These are phyloP conservation scores for Phalanger gymnotis DNA, from an alignment of 2,797 vertebrate species.

Conservation along the genomic window DNA sequence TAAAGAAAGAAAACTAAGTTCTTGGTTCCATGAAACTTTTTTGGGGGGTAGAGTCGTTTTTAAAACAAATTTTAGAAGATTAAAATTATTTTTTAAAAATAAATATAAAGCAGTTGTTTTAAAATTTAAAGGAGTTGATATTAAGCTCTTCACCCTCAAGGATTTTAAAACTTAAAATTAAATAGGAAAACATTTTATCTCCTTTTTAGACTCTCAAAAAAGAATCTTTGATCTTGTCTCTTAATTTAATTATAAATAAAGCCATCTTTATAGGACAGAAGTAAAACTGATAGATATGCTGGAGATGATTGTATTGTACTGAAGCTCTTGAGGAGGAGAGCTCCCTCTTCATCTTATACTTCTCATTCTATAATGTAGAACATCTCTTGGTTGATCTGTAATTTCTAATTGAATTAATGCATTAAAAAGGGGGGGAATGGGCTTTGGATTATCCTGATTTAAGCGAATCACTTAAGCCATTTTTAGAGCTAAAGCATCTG, in stretches of 20 bases:
- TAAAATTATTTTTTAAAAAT: background rate
- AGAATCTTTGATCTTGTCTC: slow-evolving; percentile 12
- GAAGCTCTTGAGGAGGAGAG: background rate
- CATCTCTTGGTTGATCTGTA: background rate
- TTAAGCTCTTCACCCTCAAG: background rate
- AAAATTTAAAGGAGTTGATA: background rate
- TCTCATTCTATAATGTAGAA: background rate
- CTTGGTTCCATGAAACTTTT: background rate
- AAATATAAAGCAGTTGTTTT: background rate
- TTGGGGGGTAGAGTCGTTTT: background rate
- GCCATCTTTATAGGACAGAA: background rate
- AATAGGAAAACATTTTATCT: slow-evolving; percentile 13
- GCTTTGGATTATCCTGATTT: background rate
- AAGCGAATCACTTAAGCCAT: background rate
- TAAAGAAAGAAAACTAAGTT: background rate
- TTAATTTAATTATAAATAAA: slow-evolving; percentile 19
- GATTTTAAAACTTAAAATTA: background rate
- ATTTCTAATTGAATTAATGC: background rate
- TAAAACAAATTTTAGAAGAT: background rate
- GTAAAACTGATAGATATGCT: background rate
- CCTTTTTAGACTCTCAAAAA: slow-evolving; percentile 24
- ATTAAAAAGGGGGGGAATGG: background rate
- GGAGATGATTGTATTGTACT: background rate
- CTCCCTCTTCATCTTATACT: background rate
- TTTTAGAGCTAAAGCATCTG: background rate